phyloP scores from a whole-genome alignment of 2,797 vertebrate genomes.

The Rallus crepitans region DNA sequence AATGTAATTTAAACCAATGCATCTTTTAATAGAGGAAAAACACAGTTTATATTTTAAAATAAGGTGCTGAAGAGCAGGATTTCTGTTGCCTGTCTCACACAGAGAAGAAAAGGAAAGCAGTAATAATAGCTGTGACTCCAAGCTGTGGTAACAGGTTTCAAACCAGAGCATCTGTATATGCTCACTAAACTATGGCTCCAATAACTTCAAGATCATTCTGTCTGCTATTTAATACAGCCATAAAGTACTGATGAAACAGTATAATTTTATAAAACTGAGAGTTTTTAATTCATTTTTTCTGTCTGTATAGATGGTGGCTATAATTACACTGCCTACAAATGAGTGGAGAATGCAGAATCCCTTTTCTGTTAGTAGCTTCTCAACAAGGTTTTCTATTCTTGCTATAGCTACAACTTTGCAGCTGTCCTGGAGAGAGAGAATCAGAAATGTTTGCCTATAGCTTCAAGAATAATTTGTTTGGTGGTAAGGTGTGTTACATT shows the following conservation, averaged over 20 bases:
- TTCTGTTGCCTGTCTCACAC: background rate
- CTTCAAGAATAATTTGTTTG: background rate
- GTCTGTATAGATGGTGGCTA: background rate
- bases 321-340: background rate
- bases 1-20: background rate
- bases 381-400: background rate
- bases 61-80: background rate
- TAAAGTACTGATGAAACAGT: background rate
- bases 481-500: background rate
- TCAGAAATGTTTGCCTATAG: background rate
- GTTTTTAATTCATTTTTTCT: conserved; percentile 15
- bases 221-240: conserved; percentile 11
- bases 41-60: background rate
- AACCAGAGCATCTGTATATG: background rate
- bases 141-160: background rate
- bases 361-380: background rate
- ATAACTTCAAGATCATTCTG: conserved; percentile 28
- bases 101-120: background rate
- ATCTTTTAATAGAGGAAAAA: background rate
- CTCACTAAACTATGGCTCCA: conserved; percentile 44
- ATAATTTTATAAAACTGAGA: background rate
- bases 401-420: background rate
- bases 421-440: background rate
- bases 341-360: background rate
- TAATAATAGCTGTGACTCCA: conserved; percentile 32